Conservation (phyloP, 2,113 vertebrate species). For the Microtus montanus region DNA sequence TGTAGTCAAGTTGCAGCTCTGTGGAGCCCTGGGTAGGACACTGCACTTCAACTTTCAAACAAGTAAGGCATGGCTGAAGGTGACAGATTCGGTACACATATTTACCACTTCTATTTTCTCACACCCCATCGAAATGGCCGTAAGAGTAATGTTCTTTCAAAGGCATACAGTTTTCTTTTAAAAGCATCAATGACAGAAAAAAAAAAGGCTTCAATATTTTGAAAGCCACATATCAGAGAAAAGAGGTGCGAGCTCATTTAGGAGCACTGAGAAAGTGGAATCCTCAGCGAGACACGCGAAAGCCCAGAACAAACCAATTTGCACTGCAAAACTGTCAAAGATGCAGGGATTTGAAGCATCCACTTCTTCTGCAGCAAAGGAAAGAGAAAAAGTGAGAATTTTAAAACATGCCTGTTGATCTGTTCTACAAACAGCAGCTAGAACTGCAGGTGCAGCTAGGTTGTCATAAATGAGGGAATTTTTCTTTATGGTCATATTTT, state of each 20-base stretch:
- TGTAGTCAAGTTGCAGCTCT: background rate
- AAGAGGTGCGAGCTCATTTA: background rate
- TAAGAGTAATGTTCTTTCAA: background rate
- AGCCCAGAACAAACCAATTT: background rate
- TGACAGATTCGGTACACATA: background rate
- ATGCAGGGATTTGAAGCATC: background rate
- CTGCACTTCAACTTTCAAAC: background rate
- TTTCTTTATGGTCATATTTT: background rate
- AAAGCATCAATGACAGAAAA: background rate
- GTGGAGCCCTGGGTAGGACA: background rate
- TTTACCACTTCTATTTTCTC: slow-evolving; percentile 26
- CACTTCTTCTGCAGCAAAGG: background rate
- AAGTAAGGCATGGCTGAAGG: background rate
- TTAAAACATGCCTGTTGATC: background rate
- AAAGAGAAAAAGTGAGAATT: background rate
- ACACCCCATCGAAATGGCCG: background rate
- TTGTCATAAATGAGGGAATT: background rate
- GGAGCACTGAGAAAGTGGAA: background rate
- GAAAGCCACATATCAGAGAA: background rate
- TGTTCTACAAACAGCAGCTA: background rate
- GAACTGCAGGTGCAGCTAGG: background rate
- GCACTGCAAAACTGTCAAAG: background rate
- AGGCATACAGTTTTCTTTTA: background rate
- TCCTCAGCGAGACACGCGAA: background rate
- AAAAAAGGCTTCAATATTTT: background rate